Conservation (phyloP, 2,888 invertebrate genomes). For the Stegophylla sp. region DNA sequence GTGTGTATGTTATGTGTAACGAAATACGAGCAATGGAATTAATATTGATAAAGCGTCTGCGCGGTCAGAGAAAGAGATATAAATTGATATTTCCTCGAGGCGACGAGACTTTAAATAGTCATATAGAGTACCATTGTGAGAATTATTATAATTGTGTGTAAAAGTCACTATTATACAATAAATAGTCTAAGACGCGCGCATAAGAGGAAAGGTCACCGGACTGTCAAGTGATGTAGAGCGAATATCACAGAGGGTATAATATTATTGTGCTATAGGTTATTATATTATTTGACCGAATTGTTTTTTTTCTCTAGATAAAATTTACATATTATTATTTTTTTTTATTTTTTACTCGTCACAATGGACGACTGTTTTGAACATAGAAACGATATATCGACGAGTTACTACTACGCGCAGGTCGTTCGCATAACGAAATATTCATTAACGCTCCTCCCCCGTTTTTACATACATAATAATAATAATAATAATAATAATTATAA, state of each 20-base stretch:
- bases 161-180: too few relatives aligned
- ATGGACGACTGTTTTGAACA: not conserved
- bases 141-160: slow-evolving; percentile 7
- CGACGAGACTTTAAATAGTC: slow-evolving; percentile 17
- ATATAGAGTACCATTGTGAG: not conserved
- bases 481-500: not conserved
- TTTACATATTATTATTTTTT: not conserved
- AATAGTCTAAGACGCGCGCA: slow-evolving; percentile 12
- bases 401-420: not conserved
- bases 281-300: not conserved
- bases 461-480: not conserved
- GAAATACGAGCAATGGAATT: slow-evolving; percentile 32
- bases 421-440: not conserved
- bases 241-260: not conserved
- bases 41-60: slow-evolving; percentile 16
- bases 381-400: not conserved
- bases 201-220: slow-evolving; percentile 16
- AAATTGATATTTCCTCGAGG: slow-evolving; percentile 22
- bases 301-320: not conserved
- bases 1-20: not conserved
- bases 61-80: not conserved
- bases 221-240: not conserved
- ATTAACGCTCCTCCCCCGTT: not conserved
- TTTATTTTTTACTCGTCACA: not conserved
- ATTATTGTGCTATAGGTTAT: not conserved